Evolutionary conservation across 2,888 invertebrate genomes (phyloP).

Genomic region (Microchrysa polita): DNA sequence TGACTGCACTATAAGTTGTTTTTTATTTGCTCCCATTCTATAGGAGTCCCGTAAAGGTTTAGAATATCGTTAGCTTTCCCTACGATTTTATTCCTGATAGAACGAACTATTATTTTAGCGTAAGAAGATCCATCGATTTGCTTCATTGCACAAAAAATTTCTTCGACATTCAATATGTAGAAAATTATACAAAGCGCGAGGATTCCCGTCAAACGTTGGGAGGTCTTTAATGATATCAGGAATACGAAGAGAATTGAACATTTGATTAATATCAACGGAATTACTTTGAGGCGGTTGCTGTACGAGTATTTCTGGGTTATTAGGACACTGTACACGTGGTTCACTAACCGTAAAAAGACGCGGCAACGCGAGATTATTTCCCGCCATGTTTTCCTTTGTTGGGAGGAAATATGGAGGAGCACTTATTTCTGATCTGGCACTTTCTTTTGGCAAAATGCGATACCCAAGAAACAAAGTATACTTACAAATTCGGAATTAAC

Average conservation of each 20-base stretch:
- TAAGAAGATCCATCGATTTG: not conserved
- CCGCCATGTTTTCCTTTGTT: no score
- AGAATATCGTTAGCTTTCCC: conserved; percentile 5
- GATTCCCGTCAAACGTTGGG: not conserved
- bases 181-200: not conserved
- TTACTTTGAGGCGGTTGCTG: no score
- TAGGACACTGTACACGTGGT: no score
- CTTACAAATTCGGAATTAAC: no score
- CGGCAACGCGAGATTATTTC: no score
- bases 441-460: no score
- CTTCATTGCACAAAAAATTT: not conserved
- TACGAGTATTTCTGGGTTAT: no score
- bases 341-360: no score
- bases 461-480: no score
- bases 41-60: conserved; percentile 9
- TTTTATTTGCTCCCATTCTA: not conserved
- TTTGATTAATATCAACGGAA: not conserved
- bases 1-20: no score
- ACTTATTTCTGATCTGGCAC: no score
- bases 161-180: not conserved
- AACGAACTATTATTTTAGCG: not conserved
- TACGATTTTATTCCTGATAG: conserved; percentile 1
- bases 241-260: not conserved
- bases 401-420: no score
- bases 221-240: not conserved